Evolutionary conservation across 2,797 vertebrate species (phyloP).

Genomic region (Clarias fuscus): DNA sequence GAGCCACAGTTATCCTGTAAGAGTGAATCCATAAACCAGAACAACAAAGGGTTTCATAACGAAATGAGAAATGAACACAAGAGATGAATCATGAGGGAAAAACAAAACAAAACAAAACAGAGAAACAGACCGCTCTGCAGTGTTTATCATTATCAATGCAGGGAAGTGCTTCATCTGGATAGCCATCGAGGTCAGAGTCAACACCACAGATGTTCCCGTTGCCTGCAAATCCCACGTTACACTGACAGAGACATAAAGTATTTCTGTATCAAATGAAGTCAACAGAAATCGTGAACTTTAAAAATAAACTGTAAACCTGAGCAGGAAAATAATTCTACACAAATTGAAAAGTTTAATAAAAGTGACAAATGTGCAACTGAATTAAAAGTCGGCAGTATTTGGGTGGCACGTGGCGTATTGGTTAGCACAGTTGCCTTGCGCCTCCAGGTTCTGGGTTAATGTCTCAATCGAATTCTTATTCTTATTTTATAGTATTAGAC

Average conservation of each 20-base stretch:
- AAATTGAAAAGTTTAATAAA: not conserved
- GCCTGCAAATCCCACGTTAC: constrained; percentile 84
- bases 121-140: constrained; percentile 63
- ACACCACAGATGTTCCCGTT: constrained; percentile 82
- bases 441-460: too few species aligned
- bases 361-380: not conserved
- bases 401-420: too few species aligned
- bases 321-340: not conserved
- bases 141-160: constrained; percentile 86
- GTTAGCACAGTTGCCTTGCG: too few species aligned
- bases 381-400: not conserved
- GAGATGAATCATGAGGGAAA: not conserved
- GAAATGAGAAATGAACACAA: not conserved
- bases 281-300: not conserved
- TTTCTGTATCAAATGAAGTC: not conserved
- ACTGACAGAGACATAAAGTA: constrained; percentile 63
- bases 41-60: not conserved
- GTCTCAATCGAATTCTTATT: not conserved
- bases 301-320: not conserved
- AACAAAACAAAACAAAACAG: not conserved
- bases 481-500: too few species aligned
- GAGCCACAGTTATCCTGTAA: constrained; percentile 85
- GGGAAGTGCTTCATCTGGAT: constrained; percentile 80
- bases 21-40: not conserved
- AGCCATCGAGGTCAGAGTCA: constrained; percentile 85